phyloP scores from a whole-genome alignment of 2,797 vertebrate species.

The Siniperca scherzeri region DNA sequence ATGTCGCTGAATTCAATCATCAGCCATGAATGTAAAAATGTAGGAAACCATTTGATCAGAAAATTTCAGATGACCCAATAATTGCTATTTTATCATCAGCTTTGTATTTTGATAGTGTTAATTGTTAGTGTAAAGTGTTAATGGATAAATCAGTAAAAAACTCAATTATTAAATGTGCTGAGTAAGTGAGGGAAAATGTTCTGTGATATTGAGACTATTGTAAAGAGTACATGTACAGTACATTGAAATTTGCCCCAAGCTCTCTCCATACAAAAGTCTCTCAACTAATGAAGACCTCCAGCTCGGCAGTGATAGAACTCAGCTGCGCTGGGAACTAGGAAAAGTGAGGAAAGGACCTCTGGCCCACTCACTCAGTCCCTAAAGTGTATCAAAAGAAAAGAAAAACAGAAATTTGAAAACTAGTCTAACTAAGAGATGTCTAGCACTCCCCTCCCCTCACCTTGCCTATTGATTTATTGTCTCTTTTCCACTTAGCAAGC shows the following conservation, averaged over 20 bases:
- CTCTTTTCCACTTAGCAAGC: slow-evolving; percentile 84
- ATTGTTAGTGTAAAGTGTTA: background rate
- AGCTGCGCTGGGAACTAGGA: slow-evolving; percentile 2
- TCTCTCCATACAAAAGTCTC: background rate
- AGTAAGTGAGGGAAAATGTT: background rate
- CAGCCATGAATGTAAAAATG: background rate
- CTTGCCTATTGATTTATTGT: slow-evolving; percentile 83
- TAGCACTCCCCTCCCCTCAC: slow-evolving; percentile 65
- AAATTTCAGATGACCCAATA: background rate
- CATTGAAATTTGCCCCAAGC: slow-evolving; percentile 7
- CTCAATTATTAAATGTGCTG: background rate
- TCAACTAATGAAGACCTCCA: slow-evolving; percentile 25
- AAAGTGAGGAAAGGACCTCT: slow-evolving; percentile 21
- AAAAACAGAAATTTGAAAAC: slow-evolving; percentile 76
- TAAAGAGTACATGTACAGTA: background rate
- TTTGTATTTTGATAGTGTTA: background rate
- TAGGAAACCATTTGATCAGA: background rate
- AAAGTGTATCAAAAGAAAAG: slow-evolving; percentile 66
- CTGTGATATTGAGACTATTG: background rate
- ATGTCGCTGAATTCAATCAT: background rate
- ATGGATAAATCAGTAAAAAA: background rate
- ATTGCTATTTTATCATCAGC: background rate
- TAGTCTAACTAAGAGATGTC: slow-evolving; percentile 61
- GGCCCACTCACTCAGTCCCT: slow-evolving; percentile 33
- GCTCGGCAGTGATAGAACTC: slow-evolving; percentile 26